Percentiles rank a stretch among this genome's conserved stretches.
Conservation (phyloP, 2,888 invertebrate genomes). For the Dasypogon diadema region DNA sequence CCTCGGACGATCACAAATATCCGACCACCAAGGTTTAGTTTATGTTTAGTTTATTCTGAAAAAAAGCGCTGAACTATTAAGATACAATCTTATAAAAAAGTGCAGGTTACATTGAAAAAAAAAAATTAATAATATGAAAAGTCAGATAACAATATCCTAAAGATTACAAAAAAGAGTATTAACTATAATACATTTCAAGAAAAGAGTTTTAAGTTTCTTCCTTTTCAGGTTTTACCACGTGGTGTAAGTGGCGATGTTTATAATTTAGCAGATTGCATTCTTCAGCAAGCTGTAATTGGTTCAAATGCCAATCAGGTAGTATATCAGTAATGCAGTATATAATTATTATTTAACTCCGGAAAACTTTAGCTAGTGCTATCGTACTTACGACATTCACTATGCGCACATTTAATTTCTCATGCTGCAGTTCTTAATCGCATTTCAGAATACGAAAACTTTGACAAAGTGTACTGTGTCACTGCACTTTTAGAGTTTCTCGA, state of each 20-base stretch:
- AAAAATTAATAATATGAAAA: no score
- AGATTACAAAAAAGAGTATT: no score
- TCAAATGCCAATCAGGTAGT: slow-evolving; percentile 82
- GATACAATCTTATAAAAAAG: no score
- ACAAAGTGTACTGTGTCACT: slow-evolving; percentile 88
- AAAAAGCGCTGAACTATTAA: no score
- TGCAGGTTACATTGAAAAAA: no score
- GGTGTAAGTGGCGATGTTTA: slow-evolving; percentile 96
- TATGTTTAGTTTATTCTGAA: no score
- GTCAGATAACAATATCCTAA: no score
- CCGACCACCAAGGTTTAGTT: no score
- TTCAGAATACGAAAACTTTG: slow-evolving; percentile 88
- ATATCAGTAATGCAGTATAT: no score
- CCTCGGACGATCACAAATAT: no score
- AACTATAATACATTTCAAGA: not conserved
- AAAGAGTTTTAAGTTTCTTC: not conserved
- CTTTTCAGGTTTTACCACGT: slow-evolving; percentile 76
- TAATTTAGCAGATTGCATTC: slow-evolving; percentile 90
- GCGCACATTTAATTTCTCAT: slow-evolving; percentile 91
- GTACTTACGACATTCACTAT: slow-evolving; percentile 91
- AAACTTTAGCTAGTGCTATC: slow-evolving; percentile 90
- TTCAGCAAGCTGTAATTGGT: slow-evolving; percentile 94
- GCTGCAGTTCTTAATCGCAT: slow-evolving; percentile 90
- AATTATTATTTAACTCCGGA: no score
- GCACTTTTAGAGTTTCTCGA: slow-evolving; percentile 89